A percentile compares a stretch with the other conserved stretches of the same genome.
These are phyloP conservation scores for Eupristina koningsbergeri DNA, from an alignment of 1,140 invertebrate genomes.

Conservation along the genomic window DNA sequence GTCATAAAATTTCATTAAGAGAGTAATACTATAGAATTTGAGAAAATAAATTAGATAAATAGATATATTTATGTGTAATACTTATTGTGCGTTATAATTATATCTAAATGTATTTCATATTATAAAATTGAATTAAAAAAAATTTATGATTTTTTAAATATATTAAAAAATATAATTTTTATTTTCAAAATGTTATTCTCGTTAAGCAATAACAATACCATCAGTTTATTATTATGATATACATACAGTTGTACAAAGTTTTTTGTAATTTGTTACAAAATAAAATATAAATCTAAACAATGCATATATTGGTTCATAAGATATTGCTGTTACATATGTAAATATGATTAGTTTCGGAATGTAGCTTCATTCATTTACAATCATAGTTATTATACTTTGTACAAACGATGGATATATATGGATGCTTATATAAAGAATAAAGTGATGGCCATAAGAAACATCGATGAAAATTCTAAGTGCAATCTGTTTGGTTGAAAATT, in stretches of 20 bases:
- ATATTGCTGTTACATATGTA: slow-evolving; percentile 69
- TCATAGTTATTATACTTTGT: slow-evolving; percentile 66
- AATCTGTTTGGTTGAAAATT: too few relatives aligned
- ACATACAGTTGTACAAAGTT: background rate
- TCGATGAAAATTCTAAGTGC: slow-evolving; percentile 1
- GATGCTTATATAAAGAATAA: slow-evolving; percentile 24
- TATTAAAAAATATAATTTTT: too few relatives aligned
- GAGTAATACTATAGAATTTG: background rate
- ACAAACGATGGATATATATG: slow-evolving; percentile 56
- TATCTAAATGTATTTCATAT: too few relatives aligned
- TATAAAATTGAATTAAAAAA: too few relatives aligned
- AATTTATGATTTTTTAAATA: too few relatives aligned
- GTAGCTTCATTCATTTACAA: slow-evolving; percentile 72
- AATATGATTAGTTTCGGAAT: slow-evolving; percentile 71
- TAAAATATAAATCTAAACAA: slow-evolving; percentile 38
- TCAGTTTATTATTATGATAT: too few relatives aligned
- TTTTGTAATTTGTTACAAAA: slow-evolving; percentile 8
- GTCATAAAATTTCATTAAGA: background rate
- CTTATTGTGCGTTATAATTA: too few relatives aligned
- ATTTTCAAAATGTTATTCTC: too few relatives aligned
- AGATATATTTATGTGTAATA: too few relatives aligned
- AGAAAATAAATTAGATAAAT: too few relatives aligned
- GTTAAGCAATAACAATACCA: too few relatives aligned
- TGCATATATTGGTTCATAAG: slow-evolving; percentile 59
- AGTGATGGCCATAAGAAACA: slow-evolving; percentile 4